These are phyloP conservation scores for Parus major DNA, from an alignment of 2,113 vertebrate genomes.

Conservation along the genomic window DNA sequence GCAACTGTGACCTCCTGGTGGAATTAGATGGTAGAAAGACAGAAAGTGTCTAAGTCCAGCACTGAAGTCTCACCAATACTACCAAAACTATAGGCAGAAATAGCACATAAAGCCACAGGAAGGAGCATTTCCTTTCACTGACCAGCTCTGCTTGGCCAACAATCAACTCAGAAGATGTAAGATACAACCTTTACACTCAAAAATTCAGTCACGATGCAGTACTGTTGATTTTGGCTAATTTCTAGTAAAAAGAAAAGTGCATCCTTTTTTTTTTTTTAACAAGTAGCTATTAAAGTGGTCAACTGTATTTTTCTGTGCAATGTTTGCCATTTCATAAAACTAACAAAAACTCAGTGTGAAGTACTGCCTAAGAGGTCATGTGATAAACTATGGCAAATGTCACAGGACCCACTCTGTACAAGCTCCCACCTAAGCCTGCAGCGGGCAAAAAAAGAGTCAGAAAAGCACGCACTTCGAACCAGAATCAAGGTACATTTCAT, in stretches of 20 bases:
- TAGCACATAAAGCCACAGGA: neutral
- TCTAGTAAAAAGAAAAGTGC: neutral
- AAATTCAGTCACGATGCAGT: neutral
- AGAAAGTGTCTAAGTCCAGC: neutral
- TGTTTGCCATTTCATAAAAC: neutral
- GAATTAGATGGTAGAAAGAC: neutral
- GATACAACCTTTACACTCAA: neutral
- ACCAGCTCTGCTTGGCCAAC: neutral
- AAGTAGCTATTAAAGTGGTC: neutral
- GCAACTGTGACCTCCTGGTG: neutral
- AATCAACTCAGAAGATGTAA: neutral
- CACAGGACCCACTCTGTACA: fast-evolving
- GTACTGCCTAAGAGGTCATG: neutral
- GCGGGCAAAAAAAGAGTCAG: neutral
- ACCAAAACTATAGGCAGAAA: neutral
- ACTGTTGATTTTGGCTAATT: neutral
- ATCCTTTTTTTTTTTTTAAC: fast-evolving
- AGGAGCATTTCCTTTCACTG: neutral
- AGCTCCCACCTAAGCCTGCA: neutral
- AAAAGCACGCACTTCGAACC: neutral
- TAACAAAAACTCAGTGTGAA: neutral
- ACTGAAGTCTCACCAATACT: neutral
- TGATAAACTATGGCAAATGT: neutral
- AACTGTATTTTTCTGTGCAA: neutral
- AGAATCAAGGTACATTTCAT: neutral